Conservation (phyloP, 2,888 invertebrate species). For the Drosophila nr. perissopoda region DNA sequence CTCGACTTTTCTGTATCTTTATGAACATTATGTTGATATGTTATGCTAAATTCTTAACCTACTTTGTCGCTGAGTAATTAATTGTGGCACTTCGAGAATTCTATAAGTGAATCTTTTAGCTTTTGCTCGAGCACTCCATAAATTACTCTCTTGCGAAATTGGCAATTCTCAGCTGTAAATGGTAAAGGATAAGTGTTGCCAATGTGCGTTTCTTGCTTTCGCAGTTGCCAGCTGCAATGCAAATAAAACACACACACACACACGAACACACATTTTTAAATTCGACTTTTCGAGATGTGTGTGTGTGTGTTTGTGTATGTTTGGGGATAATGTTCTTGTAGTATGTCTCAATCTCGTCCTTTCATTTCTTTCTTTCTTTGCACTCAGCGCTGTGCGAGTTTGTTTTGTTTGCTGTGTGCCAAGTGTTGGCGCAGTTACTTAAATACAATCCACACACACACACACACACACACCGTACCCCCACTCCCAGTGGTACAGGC, state of each 20-base stretch:
- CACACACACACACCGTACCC: neutral
- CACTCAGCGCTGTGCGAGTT: neutral
- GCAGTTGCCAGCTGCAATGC: constrained; percentile 51
- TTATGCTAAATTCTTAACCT: neutral
- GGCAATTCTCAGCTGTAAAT: constrained; percentile 5
- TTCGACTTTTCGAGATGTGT: constrained; percentile 62
- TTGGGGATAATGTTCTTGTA: constrained; percentile 9
- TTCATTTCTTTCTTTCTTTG: constrained; percentile 3
- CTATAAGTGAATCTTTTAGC: neutral
- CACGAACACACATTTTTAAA: constrained; percentile 53
- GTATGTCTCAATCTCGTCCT: constrained; percentile 15
- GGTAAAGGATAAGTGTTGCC: constrained; percentile 14
- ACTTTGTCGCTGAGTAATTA: neutral
- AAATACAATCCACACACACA: constrained; percentile 42
- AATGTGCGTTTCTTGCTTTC: constrained; percentile 28
- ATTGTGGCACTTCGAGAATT: neutral
- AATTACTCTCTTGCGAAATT: constrained; percentile 12
- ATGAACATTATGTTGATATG: neutral
- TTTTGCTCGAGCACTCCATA: constrained; percentile 6
- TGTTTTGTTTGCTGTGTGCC: constrained; percentile 48
- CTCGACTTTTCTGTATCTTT: neutral
- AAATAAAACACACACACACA: constrained; percentile 47
- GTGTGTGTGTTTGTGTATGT: constrained; percentile 28
- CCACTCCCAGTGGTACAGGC: constrained; percentile 16
- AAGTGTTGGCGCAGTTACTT: constrained; percentile 79